Evolutionary conservation across 2,888 invertebrate genomes (phyloP).

Genomic region (Oscheius sp.): DNA sequence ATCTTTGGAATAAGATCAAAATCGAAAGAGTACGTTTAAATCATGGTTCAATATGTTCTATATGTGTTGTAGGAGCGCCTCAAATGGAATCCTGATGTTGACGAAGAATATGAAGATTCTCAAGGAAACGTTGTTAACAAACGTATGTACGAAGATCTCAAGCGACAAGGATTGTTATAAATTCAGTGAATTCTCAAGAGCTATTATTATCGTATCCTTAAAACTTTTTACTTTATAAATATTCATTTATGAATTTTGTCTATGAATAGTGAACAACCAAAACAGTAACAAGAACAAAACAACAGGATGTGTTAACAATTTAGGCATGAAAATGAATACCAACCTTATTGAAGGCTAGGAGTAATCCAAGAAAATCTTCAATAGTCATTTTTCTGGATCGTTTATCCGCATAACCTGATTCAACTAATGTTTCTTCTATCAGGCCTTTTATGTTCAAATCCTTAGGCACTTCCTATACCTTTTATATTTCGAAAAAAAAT

Average conservation of each 20-base stretch:
- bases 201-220: too few relatives aligned
- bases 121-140: conserved; percentile 97
- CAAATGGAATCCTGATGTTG: conserved; percentile 61
- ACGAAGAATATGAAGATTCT: conserved; percentile 98
- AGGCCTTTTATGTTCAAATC: conserved; percentile 87
- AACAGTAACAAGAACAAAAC: not conserved
- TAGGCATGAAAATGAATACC: conserved; percentile 85
- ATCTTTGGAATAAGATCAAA: conserved; percentile 97
- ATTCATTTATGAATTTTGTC: not conserved
- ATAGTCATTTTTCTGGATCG: conserved; percentile 93
- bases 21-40: conserved; percentile 82
- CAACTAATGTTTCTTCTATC: conserved; percentile 82
- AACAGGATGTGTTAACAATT: not conserved
- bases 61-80: conserved; percentile 76
- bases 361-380: conserved; percentile 89
- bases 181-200: not conserved
- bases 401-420: conserved; percentile 81
- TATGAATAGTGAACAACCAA: not conserved
- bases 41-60: conserved; percentile 74
- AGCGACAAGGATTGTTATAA: conserved; percentile 93
- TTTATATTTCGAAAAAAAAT: conserved; percentile 63
- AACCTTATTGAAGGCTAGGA: conserved; percentile 88
- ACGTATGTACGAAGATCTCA: conserved; percentile 97
- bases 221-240: not conserved
- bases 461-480: conserved; percentile 81